Evolutionary conservation across 2,113 vertebrate genomes (phyloP).

Genomic region (Pica pica): DNA sequence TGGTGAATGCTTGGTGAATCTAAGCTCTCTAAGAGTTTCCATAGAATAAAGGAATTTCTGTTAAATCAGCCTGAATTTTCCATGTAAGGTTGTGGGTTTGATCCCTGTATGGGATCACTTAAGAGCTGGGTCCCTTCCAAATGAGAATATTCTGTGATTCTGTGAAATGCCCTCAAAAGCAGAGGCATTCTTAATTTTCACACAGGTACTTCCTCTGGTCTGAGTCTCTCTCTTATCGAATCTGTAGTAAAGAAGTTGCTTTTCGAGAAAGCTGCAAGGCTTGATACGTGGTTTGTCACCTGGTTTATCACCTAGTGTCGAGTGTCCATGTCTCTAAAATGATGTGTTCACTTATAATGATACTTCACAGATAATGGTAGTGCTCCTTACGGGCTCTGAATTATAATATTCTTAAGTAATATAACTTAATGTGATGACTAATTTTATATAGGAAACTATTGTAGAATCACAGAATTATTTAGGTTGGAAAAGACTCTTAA

Average conservation of each 20-base stretch:
- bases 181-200: neutral
- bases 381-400: neutral
- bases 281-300: neutral
- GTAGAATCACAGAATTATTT: neutral
- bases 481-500: neutral
- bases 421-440: neutral
- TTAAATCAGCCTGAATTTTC: neutral
- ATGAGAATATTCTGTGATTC: neutral
- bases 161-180: neutral
- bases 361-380: neutral
- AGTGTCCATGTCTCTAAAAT: neutral
- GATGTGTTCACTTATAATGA: neutral
- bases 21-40: neutral
- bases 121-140: neutral
- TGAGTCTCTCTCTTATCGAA: neutral
- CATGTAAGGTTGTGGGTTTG: neutral
- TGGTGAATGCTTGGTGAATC: neutral
- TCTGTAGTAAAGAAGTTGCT: neutral
- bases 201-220: neutral
- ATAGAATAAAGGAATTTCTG: neutral
- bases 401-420: neutral
- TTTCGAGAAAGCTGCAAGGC: neutral
- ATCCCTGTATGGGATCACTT: neutral
- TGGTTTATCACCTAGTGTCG: neutral
- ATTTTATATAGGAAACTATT: neutral